Base-by-base conservation (phyloP, 1,140 invertebrate genomes). In the Galleria mellonella region DNA sequence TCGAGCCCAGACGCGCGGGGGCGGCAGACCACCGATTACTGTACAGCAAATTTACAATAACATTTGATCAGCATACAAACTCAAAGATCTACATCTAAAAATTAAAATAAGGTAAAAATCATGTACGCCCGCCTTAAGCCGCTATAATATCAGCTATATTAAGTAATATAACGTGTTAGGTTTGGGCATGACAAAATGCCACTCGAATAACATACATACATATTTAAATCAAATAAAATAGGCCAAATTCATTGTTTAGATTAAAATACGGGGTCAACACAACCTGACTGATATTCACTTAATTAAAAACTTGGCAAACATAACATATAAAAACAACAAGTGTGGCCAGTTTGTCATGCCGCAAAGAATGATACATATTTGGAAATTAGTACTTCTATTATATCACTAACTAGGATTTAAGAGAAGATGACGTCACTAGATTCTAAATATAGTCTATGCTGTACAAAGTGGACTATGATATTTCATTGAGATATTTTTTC, bases 381-480 rank as follows among this genome's bases (percentile, higher is more conserved):
- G 62, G 69, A 58, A 71, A 72, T 73, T 78, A 79, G 60, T 79
- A 70, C 58, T 66, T 59, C 66, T 70, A 72, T 67, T 73, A 69
- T 72, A 79, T 72, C 50, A 71, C 69, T 76, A 83, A 73, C 72
- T 77, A 78, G 64, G 72, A 68, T 74, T 70, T 72, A 81, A 72
- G 64, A 77, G 73, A 60, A 66, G 54, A 66, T 67, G 62, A 71
- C 51, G 50, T 69, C 49, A 70, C 68, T 81, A 79, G 53, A 73
- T 60, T 52, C 72, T 85, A 83, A 75, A 74, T 81, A 81, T 69
- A 60, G 60, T 55, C 72, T 83, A 82, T 53, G 58, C 79, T 82
- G 76, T 84, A 84, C 78, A 83, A 74, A 3, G 17, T 82, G 78
- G 78, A 81, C 78, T 83, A 83, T 77, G 72, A 83, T 83, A 84